Conservation (phyloP, 2,113 vertebrate species). For the Tenebrosternarchus preto region DNA sequence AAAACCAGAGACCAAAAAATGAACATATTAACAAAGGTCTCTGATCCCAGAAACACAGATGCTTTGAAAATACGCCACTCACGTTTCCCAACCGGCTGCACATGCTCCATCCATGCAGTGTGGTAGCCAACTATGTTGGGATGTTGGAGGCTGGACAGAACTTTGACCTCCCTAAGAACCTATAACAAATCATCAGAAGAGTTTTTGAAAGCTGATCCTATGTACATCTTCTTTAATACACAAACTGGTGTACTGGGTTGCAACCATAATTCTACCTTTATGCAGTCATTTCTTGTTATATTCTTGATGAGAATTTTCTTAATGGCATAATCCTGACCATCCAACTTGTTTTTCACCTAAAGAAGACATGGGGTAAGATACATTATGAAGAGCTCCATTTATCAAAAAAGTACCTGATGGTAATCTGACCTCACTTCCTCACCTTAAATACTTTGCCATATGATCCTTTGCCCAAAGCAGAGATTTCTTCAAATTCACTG, state of each 20-base stretch:
- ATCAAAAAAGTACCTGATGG: not conserved
- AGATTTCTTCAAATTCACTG: slow-evolving; percentile 92
- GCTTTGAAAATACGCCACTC: slow-evolving; percentile 36
- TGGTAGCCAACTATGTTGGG: slow-evolving; percentile 92
- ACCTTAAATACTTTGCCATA: slow-evolving; percentile 97
- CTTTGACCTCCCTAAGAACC: slow-evolving; percentile 94
- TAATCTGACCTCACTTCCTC: slow-evolving; percentile 10
- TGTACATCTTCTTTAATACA: not conserved
- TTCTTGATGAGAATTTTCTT: slow-evolving; percentile 96
- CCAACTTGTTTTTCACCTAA: slow-evolving; percentile 94
- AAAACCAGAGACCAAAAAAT: not conserved
- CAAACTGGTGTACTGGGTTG: not conserved
- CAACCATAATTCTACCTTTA: slow-evolving; percentile 81
- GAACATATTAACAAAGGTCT: not conserved
- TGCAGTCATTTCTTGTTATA: slow-evolving; percentile 88
- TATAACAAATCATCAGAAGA: slow-evolving; percentile 56
- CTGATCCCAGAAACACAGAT: not conserved
- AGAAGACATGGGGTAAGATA: slow-evolving; percentile 39
- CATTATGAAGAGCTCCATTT: not conserved
- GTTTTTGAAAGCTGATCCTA: not conserved
- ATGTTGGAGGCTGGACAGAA: slow-evolving; percentile 91
- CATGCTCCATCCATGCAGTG: slow-evolving; percentile 96
- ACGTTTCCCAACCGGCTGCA: slow-evolving; percentile 73
- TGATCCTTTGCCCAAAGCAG: slow-evolving; percentile 86
- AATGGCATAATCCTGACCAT: slow-evolving; percentile 92